Evolutionary conservation across 2,113 vertebrate genomes (phyloP).

Genomic region (Synchiropus splendidus): DNA sequence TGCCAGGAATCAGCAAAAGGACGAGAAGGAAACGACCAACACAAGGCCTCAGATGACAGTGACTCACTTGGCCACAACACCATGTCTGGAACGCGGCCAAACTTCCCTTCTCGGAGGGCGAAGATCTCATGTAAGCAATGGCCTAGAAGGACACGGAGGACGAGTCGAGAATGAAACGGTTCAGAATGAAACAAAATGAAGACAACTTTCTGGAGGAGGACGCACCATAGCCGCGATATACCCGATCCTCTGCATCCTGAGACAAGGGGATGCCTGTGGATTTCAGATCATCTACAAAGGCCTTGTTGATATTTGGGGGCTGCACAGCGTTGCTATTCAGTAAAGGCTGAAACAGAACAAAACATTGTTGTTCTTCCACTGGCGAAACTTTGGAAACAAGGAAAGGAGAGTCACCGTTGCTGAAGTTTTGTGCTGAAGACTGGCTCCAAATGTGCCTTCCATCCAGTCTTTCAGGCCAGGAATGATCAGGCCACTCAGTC

Average conservation of each 20-base stretch:
- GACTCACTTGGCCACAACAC: constrained; percentile 79
- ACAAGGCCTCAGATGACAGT: no score
- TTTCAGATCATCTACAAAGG: constrained; percentile 84
- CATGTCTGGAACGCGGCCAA: constrained; percentile 87
- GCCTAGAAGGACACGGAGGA: constrained; percentile 66
- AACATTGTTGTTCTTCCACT: constrained; percentile 11
- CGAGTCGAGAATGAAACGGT: constrained; percentile 5
- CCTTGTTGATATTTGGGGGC: constrained; percentile 78
- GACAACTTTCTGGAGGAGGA: background rate
- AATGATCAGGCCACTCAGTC: constrained; percentile 84
- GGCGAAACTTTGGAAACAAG: constrained; percentile 1
- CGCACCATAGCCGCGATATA: constrained; percentile 92
- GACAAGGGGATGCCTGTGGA: constrained; percentile 79
- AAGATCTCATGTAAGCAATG: constrained; percentile 97
- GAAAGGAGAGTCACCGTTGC: constrained; percentile 72
- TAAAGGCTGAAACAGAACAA: constrained; percentile 66
- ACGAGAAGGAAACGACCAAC: no score
- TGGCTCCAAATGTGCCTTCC: constrained; percentile 82
- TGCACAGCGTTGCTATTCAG: constrained; percentile 76
- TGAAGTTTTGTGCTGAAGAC: constrained; percentile 82
- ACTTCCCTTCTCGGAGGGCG: constrained; percentile 88
- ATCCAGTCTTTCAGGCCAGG: constrained; percentile 92
- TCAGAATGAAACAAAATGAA: background rate
- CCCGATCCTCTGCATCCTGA: constrained; percentile 83
- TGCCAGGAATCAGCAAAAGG: no score